These are phyloP conservation scores for Exocentrus adspersus DNA, from an alignment of 2,888 invertebrate species.

Conservation along the genomic window DNA sequence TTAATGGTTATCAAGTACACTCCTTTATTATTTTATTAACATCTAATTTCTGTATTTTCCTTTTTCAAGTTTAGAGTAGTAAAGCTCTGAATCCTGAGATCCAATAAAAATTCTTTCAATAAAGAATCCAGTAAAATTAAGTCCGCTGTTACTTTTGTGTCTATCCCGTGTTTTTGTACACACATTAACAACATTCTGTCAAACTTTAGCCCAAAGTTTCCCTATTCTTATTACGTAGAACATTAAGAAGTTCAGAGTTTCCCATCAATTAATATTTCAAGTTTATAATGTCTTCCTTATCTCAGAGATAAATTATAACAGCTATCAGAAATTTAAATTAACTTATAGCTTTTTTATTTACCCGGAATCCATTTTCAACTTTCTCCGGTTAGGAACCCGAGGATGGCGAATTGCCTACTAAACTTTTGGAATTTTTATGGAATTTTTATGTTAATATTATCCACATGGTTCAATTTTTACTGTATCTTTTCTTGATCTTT, in stretches of 20 bases:
- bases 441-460: conserved; percentile 15
- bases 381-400: background rate
- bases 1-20: too few species aligned
- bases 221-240: conserved; percentile 11
- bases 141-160: background rate
- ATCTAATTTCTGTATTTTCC: too few species aligned
- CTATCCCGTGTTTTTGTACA: conserved; percentile 6
- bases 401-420: background rate
- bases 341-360: conserved; percentile 20
- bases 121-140: too few species aligned
- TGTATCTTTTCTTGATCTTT: too few species aligned
- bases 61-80: too few species aligned
- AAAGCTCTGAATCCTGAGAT: too few species aligned
- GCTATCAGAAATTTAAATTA: conserved; percentile 30
- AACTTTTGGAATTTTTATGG: conserved; percentile 15
- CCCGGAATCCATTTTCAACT: conserved; percentile 7
- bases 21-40: too few species aligned
- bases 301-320: conserved; percentile 29
- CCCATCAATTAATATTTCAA: conserved; percentile 32
- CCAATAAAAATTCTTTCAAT: too few species aligned
- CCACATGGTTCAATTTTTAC: background rate
- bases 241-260: conserved; percentile 23
- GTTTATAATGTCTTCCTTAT: conserved; percentile 31
- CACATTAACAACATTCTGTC: background rate
- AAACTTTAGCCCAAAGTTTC: conserved; percentile 9